Evolutionary conservation across 1,140 invertebrate genomes (phyloP), one percentile per base, ranked within the genome.

Genomic region (Sinonovacula constricta): DNA sequence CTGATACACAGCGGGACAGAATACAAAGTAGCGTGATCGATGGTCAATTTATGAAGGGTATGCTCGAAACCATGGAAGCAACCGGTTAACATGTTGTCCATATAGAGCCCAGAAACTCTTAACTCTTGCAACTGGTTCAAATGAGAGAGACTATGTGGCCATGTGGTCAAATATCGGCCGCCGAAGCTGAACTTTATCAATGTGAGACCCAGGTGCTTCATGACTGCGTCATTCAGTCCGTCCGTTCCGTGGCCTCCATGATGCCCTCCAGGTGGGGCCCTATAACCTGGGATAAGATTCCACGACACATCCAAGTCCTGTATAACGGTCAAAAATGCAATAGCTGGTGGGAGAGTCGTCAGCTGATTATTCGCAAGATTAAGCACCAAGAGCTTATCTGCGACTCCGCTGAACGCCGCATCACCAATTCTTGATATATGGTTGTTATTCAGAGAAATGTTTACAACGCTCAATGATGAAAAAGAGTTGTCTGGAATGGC

Each of bases 21-120:
- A 1, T 51, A 39, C 3, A 78, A 5, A 4, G 54, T 34, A 30
- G 49, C 63, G n/a, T 53, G 31, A 3, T 78, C 67, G 12, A 78
- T 78, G 7, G 66, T 63, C 3, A 78, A 51, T 24, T 31, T 39
- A 14, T 51, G 1, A 5, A 78, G 24, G 12, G 75, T 78, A 2
- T 62, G 54, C 34, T 78, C 66, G 60, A 78, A 78, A 14, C 75
- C 75, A 70, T 78, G 75, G 33, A 78, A 78, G 24, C 53, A 12
- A 59, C 24, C 31, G 2, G 66, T 36, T 1, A 66, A 66, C 75
- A 59, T 56, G 24, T 62, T 54, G 15, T 54, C 31, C 18, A 70
- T 28, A 18, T 63, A 53, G 22, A 69, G 24, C 18, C 75, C 75
- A 30, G 36, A 33, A 1, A 78, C 66, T 1, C 36, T 34, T 1